phyloP scores from a whole-genome alignment of 2,888 invertebrate genomes.

The Scrobipalpa atriplicella region DNA sequence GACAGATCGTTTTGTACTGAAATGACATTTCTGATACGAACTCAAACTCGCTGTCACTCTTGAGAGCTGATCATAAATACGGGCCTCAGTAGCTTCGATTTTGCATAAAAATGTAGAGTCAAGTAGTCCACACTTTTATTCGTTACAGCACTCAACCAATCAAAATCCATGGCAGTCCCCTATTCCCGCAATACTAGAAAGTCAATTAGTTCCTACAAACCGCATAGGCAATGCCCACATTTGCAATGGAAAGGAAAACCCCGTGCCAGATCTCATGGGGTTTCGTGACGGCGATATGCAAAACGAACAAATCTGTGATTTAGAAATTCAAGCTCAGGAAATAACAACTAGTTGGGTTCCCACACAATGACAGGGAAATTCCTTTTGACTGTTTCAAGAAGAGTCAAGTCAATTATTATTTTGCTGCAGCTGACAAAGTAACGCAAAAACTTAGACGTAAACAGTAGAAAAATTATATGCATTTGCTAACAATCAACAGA shows the following conservation, averaged over 20 bases:
- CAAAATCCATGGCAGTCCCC: conserved; percentile 2
- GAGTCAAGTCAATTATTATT: not conserved
- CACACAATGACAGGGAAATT: not conserved
- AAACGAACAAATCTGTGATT: conserved; percentile 21
- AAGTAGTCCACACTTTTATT: not conserved
- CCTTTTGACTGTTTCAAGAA: not conserved
- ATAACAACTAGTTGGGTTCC: not conserved
- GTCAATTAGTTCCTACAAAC: conserved; percentile 29
- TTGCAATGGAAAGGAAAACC: conserved; percentile 18
- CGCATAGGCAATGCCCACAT: conserved; percentile 24
- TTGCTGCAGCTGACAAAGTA: no score
- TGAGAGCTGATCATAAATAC: no score
- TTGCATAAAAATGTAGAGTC: not conserved
- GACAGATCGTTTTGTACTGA: no score
- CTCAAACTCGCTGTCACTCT: no score
- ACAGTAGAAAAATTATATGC: no score
- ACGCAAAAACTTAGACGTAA: no score
- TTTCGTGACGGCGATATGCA: conserved; percentile 23
- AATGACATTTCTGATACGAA: no score
- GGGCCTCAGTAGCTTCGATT: no score
- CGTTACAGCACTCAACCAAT: not conserved
- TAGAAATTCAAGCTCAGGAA: conserved; percentile 3
- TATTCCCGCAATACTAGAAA: conserved; percentile 32
- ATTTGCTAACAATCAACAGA: no score
- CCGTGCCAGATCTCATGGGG: conserved; percentile 18